Conservation (phyloP, 2,113 vertebrate species). For the Phaethornis superciliosus region DNA sequence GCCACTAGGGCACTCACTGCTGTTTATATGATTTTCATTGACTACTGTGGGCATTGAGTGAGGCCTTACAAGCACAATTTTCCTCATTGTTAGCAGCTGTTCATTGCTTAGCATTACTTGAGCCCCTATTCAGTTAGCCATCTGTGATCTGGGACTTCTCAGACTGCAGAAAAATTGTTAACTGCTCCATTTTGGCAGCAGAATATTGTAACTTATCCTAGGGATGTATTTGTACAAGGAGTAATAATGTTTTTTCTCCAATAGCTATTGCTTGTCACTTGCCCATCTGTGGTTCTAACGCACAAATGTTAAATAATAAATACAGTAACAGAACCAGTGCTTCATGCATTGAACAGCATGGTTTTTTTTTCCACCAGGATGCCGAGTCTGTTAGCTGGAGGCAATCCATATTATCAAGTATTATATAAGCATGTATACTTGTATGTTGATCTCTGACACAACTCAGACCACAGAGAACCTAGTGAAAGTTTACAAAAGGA, state of each 20-base stretch:
- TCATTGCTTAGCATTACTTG: constrained; percentile 53
- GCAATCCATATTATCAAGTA: neutral
- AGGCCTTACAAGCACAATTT: constrained; percentile 58
- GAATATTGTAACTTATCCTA: constrained; percentile 39
- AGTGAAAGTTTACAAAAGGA: neutral
- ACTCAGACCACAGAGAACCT: neutral
- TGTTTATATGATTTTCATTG: constrained; percentile 56
- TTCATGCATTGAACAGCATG: neutral
- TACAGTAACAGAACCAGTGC: neutral
- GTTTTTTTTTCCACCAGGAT: neutral
- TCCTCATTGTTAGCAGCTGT: constrained; percentile 66
- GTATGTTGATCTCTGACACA: neutral
- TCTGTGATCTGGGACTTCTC: constrained; percentile 52
- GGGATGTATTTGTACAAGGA: constrained; percentile 39
- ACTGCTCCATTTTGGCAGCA: constrained; percentile 40
- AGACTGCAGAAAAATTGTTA: constrained; percentile 47
- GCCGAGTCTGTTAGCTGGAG: neutral
- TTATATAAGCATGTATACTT: neutral
- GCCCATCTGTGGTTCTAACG: constrained; percentile 31
- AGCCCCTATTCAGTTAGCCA: constrained; percentile 54
- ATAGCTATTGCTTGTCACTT: constrained; percentile 42
- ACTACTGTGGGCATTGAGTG: constrained; percentile 15
- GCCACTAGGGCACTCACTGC: constrained; percentile 14
- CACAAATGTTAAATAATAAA: constrained; percentile 37
- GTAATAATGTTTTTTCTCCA: constrained; percentile 55